phyloP scores from a whole-genome alignment of 1,140 invertebrate species.

The Drosophila obscura region DNA sequence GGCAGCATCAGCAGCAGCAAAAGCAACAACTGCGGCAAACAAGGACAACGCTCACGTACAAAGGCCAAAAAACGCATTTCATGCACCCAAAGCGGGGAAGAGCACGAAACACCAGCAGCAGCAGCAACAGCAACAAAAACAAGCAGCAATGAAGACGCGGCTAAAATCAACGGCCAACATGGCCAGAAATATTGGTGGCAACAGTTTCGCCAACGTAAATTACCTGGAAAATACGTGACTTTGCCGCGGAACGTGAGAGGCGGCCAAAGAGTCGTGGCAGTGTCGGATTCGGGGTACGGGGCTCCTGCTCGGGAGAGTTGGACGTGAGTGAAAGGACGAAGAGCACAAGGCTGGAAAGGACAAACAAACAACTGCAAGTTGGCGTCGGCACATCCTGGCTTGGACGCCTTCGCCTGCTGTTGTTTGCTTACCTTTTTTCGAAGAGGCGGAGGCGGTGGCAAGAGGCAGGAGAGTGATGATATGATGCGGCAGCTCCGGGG shows the following conservation, averaged over 20 bases:
- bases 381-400: conserved; percentile 28
- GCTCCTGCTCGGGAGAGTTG: too few species aligned
- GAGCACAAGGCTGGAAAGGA: conserved; percentile 37
- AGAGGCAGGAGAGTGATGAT: too few species aligned
- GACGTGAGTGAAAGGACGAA: conserved; percentile 51
- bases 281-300: conserved; percentile 2
- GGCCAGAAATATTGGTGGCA: conserved; percentile 80
- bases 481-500: not conserved
- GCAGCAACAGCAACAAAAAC: conserved; percentile 20
- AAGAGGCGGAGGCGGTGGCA: too few species aligned
- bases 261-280: conserved; percentile 25
- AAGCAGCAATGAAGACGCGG: conserved; percentile 43
- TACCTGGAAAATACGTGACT: conserved; percentile 82
- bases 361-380: conserved; percentile 62
- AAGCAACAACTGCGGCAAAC: conserved; percentile 25
- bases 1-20: conserved; percentile 1
- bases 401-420: conserved; percentile 26
- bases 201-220: conserved; percentile 81
- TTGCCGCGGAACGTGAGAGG: conserved; percentile 68
- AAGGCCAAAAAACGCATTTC: conserved; percentile 80
- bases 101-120: conserved; percentile 20
- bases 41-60: conserved; percentile 72
- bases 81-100: conserved; percentile 46
- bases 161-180: conserved; percentile 68
- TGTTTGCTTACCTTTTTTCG: conserved; percentile 20